These are phyloP conservation scores for Onchidella celtica DNA, from an alignment of 2,888 invertebrate genomes.

Conservation along the genomic window DNA sequence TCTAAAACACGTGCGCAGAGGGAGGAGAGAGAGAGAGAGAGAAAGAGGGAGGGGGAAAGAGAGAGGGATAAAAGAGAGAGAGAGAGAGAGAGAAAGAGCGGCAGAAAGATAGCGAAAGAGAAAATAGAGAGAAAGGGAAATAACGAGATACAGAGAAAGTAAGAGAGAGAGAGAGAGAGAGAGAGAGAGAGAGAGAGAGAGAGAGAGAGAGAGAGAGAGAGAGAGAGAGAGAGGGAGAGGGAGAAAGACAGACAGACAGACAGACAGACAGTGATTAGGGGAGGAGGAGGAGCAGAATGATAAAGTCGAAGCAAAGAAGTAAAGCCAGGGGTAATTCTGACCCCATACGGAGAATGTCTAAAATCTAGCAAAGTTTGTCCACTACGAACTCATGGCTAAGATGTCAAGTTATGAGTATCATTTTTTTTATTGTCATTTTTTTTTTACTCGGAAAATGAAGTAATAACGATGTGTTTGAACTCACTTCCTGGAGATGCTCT, in stretches of 20 bases:
- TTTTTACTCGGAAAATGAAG: no score
- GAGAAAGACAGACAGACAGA: neutral
- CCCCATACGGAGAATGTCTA: no score
- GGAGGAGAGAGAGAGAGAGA: no score
- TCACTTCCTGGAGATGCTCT: no score
- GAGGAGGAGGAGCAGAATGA: neutral
- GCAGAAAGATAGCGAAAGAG: neutral
- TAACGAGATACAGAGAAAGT: neutral
- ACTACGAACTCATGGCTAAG: no score
- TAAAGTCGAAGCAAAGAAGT: neutral
- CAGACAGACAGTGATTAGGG: neutral
- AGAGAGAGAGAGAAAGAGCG: neutral
- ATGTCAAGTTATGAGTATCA: no score
- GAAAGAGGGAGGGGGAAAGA: no score
- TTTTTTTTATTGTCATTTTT: no score
- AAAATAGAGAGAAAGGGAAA: constrained; percentile 9
- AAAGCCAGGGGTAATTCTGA: no score
- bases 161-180: neutral
- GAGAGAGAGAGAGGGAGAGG: neutral
- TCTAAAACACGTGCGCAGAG: no score
- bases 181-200: neutral
- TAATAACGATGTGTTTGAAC: no score
- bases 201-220: neutral
- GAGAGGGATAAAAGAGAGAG: constrained; percentile 17
- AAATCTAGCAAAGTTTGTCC: no score